Conservation (phyloP, 2,797 vertebrate genomes). For the Thamnophis elegans region DNA sequence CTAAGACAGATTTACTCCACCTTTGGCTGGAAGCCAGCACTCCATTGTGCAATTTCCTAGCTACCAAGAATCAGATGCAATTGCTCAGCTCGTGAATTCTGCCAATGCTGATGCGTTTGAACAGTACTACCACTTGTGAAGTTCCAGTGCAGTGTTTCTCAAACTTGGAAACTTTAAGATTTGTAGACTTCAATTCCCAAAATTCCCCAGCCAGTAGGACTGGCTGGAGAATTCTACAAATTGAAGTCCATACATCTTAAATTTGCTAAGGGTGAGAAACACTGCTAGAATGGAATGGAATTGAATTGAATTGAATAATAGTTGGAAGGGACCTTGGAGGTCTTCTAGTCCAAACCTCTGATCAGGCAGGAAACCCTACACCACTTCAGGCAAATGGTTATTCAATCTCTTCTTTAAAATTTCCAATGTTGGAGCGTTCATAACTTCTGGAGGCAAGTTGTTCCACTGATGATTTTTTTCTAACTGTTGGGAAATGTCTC, state of each 20-base stretch:
- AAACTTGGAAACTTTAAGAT: background rate
- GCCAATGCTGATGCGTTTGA: background rate
- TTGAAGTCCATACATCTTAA: background rate
- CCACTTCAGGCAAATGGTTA: no score
- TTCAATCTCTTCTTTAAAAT: no score
- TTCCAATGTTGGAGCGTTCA: no score
- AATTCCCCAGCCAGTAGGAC: background rate
- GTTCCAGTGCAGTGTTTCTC: background rate
- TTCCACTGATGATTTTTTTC: no score
- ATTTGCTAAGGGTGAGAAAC: background rate
- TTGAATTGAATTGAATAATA: no score
- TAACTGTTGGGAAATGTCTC: no score
- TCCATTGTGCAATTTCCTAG: background rate
- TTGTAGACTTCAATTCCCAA: background rate
- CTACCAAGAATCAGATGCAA: background rate
- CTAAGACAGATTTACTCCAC: background rate
- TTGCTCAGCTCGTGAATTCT: background rate
- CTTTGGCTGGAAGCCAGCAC: background rate
- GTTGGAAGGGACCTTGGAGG: no score
- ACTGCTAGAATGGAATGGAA: no score
- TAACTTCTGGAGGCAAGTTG: no score
- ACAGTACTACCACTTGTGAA: background rate
- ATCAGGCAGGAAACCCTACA: no score
- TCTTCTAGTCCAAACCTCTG: no score
- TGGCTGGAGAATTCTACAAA: background rate